A percentile compares a stretch with the other conserved stretches of the same genome.
Conservation (phyloP, 2,113 vertebrate species). For the Prochilodus magdalenae region DNA sequence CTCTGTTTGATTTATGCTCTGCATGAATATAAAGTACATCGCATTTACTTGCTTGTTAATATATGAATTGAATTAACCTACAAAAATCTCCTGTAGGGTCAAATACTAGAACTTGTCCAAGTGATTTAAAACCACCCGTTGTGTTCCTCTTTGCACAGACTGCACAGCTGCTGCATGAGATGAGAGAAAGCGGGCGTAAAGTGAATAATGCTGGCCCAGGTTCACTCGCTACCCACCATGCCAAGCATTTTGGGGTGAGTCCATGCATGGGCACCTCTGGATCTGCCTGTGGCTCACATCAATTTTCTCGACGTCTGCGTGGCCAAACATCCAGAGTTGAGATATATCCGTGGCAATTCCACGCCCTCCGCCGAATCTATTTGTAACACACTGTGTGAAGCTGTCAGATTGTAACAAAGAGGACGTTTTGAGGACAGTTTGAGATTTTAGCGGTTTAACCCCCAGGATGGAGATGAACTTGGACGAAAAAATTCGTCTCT, state of each 20-base stretch:
- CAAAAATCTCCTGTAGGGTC: background rate
- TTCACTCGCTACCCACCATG: conserved; percentile 14
- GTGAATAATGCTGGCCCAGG: conserved; percentile 35
- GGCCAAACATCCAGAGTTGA: conserved; percentile 13
- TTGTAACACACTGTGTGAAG: conserved; percentile 29
- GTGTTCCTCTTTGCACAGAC: background rate
- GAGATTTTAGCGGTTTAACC: conserved; percentile 36
- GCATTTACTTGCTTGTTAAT: background rate
- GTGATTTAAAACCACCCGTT: background rate
- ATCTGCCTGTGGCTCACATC: conserved; percentile 42
- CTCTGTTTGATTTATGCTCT: background rate
- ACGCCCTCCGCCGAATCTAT: conserved; percentile 41
- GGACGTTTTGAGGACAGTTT: conserved; percentile 29
- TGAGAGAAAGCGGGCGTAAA: background rate
- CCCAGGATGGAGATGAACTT: conserved; percentile 3
- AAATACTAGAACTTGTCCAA: background rate
- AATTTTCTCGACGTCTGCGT: background rate
- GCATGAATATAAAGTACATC: background rate
- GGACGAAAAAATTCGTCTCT: background rate
- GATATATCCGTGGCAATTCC: conserved; percentile 29
- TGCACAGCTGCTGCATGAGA: background rate
- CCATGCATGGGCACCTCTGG: conserved; percentile 35
- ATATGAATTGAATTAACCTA: background rate
- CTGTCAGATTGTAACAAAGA: conserved; percentile 13
- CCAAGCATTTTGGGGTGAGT: conserved; percentile 32